Percentiles rank a stretch among this genome's conserved stretches.
Evolutionary conservation across 1,140 invertebrate species (phyloP).

Genomic region (Pachyrhynchus sulphureomaculatus): DNA sequence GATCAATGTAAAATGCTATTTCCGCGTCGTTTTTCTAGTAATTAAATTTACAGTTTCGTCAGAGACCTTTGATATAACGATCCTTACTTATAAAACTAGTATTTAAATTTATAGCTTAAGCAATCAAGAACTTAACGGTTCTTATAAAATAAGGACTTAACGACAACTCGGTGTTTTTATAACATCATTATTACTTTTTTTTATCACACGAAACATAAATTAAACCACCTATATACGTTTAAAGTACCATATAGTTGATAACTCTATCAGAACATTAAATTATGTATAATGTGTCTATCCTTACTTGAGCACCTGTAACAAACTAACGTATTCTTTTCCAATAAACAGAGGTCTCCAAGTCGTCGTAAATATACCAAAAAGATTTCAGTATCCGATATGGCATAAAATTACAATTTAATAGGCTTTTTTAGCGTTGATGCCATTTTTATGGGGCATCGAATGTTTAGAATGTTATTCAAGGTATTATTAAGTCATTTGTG

Average conservation of each 20-base stretch:
- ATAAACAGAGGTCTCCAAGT: not conserved
- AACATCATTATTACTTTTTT: no score
- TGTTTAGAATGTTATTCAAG: not conserved
- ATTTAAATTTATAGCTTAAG: no score
- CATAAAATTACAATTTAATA: slow-evolving; percentile 13
- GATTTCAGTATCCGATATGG: slow-evolving; percentile 1
- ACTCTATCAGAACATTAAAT: slow-evolving; percentile 1
- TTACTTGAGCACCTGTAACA: not conserved
- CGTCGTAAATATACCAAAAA: slow-evolving; percentile 7
- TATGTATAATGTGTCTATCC: not conserved
- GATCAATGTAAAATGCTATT: no score
- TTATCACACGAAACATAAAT: no score
- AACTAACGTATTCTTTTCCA: not conserved
- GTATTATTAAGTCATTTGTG: slow-evolving; percentile 4
- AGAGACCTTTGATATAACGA: no score
- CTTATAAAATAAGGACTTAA: no score
- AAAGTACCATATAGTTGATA: not conserved
- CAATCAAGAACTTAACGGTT: no score
- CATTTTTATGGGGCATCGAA: not conserved
- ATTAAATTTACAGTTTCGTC: no score
- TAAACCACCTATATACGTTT: no score
- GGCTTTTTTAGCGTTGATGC: slow-evolving; percentile 2
- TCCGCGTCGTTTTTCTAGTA: no score
- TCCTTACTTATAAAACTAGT: no score
- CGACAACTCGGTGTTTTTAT: no score